A percentile compares a stretch with the other conserved stretches of the same genome.
Conservation (phyloP, 2,797 vertebrate genomes). For the Manis pentadactyla region DNA sequence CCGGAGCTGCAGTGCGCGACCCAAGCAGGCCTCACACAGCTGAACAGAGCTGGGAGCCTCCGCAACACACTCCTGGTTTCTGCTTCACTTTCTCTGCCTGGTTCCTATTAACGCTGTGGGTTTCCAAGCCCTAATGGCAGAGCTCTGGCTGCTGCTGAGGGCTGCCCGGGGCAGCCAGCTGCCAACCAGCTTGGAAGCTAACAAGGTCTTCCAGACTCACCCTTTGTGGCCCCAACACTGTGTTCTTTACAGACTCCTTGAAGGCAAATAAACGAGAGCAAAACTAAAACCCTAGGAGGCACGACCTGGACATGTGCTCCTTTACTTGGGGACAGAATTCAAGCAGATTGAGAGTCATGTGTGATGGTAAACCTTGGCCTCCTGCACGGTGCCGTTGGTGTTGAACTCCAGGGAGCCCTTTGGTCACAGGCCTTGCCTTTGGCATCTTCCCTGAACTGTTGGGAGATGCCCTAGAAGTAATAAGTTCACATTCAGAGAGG, state of each 20-base stretch:
- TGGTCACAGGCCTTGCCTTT: conserved; percentile 1
- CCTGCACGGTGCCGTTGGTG: conserved; percentile 74
- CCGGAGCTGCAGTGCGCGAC: conserved; percentile 84
- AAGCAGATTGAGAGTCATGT: conserved; percentile 71
- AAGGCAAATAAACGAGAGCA: conserved; percentile 64
- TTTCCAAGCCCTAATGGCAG: conserved; percentile 88
- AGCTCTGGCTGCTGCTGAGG: conserved; percentile 87
- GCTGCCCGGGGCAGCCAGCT: conserved; percentile 85
- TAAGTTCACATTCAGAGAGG: background rate
- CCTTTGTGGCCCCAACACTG: conserved; percentile 71
- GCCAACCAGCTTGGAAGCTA: conserved; percentile 84
- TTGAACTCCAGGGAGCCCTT: conserved; percentile 63
- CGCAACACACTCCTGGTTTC: conserved; percentile 89
- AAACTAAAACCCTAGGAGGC: background rate
- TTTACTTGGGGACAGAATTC: conserved; percentile 81
- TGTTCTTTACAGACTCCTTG: conserved; percentile 81
- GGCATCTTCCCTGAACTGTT: conserved; percentile 36
- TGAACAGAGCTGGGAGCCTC: conserved; percentile 82
- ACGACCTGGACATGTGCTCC: conserved; percentile 60
- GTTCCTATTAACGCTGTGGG: conserved; percentile 91
- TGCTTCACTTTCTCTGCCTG: conserved; percentile 91
- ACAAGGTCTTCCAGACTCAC: conserved; percentile 75
- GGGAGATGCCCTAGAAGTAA: background rate
- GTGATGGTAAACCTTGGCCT: conserved; percentile 83
- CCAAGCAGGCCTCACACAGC: conserved; percentile 88